Percentiles rank a stretch among this genome's conserved stretches.
Conservation (phyloP, 2,888 invertebrate genomes). For the Cantharis nigra region DNA sequence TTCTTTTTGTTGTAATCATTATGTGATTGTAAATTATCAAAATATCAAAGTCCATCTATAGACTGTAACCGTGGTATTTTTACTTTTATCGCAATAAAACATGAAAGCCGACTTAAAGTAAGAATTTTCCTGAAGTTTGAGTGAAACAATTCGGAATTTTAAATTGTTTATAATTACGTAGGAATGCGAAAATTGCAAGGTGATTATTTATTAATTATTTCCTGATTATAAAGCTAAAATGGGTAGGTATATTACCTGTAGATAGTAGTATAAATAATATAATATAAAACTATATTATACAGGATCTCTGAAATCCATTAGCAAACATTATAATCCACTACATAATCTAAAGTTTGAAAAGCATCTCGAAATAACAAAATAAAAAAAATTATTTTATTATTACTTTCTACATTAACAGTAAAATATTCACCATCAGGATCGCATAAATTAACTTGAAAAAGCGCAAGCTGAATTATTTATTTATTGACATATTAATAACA, state of each 20-base stretch:
- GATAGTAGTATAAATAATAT: background rate
- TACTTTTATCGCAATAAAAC: background rate
- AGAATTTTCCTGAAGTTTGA: background rate
- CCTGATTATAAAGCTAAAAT: background rate
- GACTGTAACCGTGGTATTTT: background rate
- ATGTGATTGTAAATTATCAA: background rate
- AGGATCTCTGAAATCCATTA: background rate
- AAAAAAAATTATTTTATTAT: too few relatives aligned
- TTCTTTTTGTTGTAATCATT: background rate
- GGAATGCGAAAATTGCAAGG: background rate
- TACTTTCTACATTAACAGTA: too few relatives aligned
- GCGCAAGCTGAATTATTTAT: too few relatives aligned
- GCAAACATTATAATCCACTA: background rate
- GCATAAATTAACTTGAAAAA: too few relatives aligned
- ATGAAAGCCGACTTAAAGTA: background rate
- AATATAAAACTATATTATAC: background rate
- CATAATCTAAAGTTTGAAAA: background rate
- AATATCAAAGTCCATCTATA: background rate
- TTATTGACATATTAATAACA: too few relatives aligned
- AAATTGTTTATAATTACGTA: background rate
- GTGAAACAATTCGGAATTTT: background rate
- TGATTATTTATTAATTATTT: background rate
- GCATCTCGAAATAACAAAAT: too few relatives aligned
- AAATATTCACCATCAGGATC: too few relatives aligned
- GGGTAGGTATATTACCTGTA: background rate